phyloP scores from a whole-genome alignment of 2,888 invertebrate species.

The Smittia aterrima region DNA sequence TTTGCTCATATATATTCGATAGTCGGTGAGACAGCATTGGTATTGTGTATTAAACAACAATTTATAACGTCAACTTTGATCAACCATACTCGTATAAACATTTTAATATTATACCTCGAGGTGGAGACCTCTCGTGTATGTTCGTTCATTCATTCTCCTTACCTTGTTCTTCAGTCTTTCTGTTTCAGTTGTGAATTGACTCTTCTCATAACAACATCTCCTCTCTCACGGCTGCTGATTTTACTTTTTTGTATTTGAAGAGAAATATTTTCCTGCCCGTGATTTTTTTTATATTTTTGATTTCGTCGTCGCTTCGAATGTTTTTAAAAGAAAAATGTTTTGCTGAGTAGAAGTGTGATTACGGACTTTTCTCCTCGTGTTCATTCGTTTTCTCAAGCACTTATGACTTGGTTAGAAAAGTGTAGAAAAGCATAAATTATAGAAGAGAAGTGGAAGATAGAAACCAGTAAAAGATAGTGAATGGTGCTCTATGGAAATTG shows the following conservation, averaged over 20 bases:
- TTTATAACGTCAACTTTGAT: slow-evolving; percentile 42
- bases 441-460: background rate
- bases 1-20: slow-evolving; percentile 9
- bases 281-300: background rate
- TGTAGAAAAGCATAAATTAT: slow-evolving; percentile 41
- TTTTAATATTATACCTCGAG: slow-evolving; percentile 39
- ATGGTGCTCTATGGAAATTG: slow-evolving; percentile 40
- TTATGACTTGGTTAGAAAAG: slow-evolving; percentile 37
- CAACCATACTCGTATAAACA: slow-evolving; percentile 42
- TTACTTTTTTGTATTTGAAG: slow-evolving; percentile 10
- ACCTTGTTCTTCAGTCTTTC: slow-evolving; percentile 41
- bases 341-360: slow-evolving; percentile 12
- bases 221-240: slow-evolving; percentile 32
- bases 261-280: background rate
- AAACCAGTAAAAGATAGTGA: slow-evolving; percentile 37
- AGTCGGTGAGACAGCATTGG: background rate
- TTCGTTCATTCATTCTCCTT: slow-evolving; percentile 34
- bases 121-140: slow-evolving; percentile 36
- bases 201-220: slow-evolving; percentile 42
- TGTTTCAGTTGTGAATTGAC: slow-evolving; percentile 42
- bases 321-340: background rate
- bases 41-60: slow-evolving; percentile 37
- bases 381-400: slow-evolving; percentile 23
- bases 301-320: slow-evolving; percentile 5
- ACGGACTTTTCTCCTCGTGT: slow-evolving; percentile 5